Conservation (phyloP, 2,797 vertebrate species). For the Helicolenus hilgendorfi region DNA sequence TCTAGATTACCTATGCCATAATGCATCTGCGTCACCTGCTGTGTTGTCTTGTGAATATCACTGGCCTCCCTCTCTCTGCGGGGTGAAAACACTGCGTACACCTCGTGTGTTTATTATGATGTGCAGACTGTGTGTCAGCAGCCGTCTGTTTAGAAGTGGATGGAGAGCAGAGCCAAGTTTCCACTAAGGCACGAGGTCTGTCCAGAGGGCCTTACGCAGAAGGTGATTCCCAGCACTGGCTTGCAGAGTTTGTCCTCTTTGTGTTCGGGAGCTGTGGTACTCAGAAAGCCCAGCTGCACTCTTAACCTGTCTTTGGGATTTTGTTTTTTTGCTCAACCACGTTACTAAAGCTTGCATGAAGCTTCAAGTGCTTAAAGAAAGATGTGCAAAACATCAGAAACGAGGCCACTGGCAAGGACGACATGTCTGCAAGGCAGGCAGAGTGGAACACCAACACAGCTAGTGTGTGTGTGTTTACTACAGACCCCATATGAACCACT, state of each 20-base stretch:
- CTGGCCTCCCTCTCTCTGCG: neutral
- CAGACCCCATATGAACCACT: neutral
- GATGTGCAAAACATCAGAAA: neutral
- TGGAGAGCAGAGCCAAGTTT: conserved; percentile 85
- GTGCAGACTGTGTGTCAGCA: conserved; percentile 80
- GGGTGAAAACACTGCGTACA: conserved; percentile 59
- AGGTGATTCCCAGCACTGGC: conserved; percentile 83
- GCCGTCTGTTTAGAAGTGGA: conserved; percentile 75
- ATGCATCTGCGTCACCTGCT: conserved; percentile 66
- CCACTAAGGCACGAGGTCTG: conserved; percentile 62
- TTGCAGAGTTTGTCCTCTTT: conserved; percentile 48
- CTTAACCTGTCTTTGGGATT: neutral
- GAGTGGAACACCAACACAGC: neutral
- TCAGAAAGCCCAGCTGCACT: neutral
- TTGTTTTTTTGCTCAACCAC: neutral
- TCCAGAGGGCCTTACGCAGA: conserved; percentile 51
- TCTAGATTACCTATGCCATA: neutral
- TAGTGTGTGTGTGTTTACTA: neutral
- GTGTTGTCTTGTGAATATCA: conserved; percentile 33
- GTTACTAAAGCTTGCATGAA: neutral
- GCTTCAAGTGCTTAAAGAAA: neutral
- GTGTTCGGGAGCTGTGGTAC: conserved; percentile 20
- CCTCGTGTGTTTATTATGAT: conserved; percentile 83
- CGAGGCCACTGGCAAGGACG: neutral
- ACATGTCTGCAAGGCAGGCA: neutral